Base-by-base conservation (phyloP, 2,113 vertebrate species). In the Hemichromis elongatus region DNA sequence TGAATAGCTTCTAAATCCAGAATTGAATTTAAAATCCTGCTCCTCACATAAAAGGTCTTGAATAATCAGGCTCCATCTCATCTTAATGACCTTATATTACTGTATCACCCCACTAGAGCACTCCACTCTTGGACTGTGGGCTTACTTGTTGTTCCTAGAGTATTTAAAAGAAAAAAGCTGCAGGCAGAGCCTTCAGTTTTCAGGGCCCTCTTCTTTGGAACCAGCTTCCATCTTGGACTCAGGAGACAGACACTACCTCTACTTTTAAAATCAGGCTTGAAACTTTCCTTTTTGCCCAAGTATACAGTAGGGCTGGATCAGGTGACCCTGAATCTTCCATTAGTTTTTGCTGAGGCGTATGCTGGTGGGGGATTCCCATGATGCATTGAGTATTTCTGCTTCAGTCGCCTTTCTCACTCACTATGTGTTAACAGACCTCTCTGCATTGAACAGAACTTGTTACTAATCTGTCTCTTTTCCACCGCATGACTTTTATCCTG, bases 201-300 rank as follows among this genome's bases (percentile, higher is more conserved):
- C n/a, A n/a, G n/a, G n/a, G n/a, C n/a, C 57, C 9, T 61, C 57
- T 35, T 33, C 57, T 61, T 5, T 35, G 16, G 9, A 61, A 33
- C 57, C 0, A 0, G 28, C 28, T 33, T 61, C 57, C 57, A 33
- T 28, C 9, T 33, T 33, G 57, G 30, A 9, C 7, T 35, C 1
- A 5, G 57, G 2, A 61, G 18, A 61, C 57, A 35, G 18, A n/a
- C 30, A 61, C 57, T 4, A 3, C 35, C 9, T 6, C 57, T 35
- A 61, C 30, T 35, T 61, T 61, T 61, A 61, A 61, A 7, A 35
- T 2, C 30, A 12, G 30, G 30, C 57, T 61, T 35, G 7, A 61
- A 61, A 35, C 57, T 11, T 35, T 61, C 30, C 30, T 61, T 12
- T 35, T 61, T n/a, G 57, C 18, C 0, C 19, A 61, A 61, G 57